Base-by-base conservation (phyloP, 2,888 invertebrate genomes). In the Cephus spinipes region DNA sequence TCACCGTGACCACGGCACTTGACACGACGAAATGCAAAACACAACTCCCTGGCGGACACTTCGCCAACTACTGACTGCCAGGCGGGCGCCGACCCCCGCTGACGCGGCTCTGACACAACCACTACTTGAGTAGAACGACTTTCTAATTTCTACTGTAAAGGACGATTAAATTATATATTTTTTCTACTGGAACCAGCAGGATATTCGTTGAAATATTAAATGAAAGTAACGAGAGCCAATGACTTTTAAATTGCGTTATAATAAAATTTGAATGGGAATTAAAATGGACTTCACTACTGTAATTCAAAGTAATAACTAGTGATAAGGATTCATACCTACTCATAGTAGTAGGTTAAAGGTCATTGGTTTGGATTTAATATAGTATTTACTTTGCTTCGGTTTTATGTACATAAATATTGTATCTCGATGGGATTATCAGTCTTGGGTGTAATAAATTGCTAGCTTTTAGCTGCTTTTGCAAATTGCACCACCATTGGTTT, bases 401-500 rank as follows among this genome's bases (percentile, higher is more conserved):
- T 74, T 77, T 74, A 77, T 68, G 40, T 74, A 77, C 74, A 74
- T 77, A 36, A 74, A 36, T 74, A 69, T 74, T n/a, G 69, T 40
- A 74, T 74, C 40, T 69, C 33, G 40, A 6, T 69, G 40, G n/a
- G 31, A 71, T 74, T 75, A 55, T 74, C 55, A 55, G 55, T 55
- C 55, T 55, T 55, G 55, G 23, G 23, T 55, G 23, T 55, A 55
- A 73, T 69, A 35, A n/a, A 73, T 69, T 73, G 77, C 78, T 83
- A 88, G 75, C 77, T 86, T 79, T 87, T 89, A 55, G 81, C 34
- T 68, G 78, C 83, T 87, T 94, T 94, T 23, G 95, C 97, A 94
- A 96, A 98, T 84, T 96, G 96, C 73, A 98, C 98, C 80, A 98
- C 97, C 94, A 98, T 95, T 11, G 98, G 98, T 92, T 96, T 98